Base-by-base conservation (phyloP, 2,888 invertebrate species). In the Cantharis nigra region DNA sequence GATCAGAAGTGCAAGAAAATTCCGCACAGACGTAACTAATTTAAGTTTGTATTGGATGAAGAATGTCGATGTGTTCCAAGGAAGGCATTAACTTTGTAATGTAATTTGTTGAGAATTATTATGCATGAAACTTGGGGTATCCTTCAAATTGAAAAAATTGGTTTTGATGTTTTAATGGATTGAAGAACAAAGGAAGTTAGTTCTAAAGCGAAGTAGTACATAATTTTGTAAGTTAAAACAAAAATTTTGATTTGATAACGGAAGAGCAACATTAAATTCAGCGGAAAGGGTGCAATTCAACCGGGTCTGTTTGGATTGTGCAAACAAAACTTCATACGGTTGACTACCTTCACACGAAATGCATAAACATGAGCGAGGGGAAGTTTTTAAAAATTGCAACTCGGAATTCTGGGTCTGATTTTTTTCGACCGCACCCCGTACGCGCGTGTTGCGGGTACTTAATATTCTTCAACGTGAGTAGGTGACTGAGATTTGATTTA, bases 401-500 rank as follows among this genome's bases (percentile, higher is more conserved):
- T 49, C 7, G n/a, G n/a, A 49, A 49, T 49, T 49, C 0, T 49
- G n/a, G 5, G 7, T 7, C 49, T 1, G n/a, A n/a, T 7, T 49
- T 49, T 49, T n/a, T n/a, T 49, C 49, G 49, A n/a, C 49, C 49
- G 49, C 49, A 49, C 49, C 49, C 49, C n/a, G 49, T 49, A 49
- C 49, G 49, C 49, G n/a, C 0, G 49, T 49, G n/a, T 49, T 13
- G 33, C 13, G n/a, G 49, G n/a, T n/a, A 49, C 49, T 85, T 85
- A 84, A 85, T 85, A 85, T 85, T 85, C 85, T 79, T 81, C 79
- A 69, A 79, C 81, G 79, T 82, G 82, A 85, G 85, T 85, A 84
- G 85, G 83, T 82, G 83, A 85, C 85, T 85, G 84, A 82, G 84
- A 87, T 87, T 87, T 86, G 86, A 86, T 87, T 87, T 86, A 84